Base-by-base conservation (phyloP, 1,140 invertebrate species). In the Tachypleus tridentatus region DNA sequence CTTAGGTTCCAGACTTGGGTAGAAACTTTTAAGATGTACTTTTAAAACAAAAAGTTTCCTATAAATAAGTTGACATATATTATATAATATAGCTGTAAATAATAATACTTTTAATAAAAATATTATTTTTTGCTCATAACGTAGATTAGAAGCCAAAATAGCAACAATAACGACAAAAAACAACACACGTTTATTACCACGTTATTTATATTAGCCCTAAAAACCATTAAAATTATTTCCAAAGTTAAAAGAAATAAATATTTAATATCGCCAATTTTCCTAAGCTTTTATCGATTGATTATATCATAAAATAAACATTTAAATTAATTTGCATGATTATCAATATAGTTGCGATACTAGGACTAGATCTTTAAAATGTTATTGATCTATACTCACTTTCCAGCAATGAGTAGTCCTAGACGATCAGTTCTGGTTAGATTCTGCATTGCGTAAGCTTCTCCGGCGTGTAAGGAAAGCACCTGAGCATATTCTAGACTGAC, bases 371-470 rank as follows among this genome's bases (percentile, higher is more conserved):
- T 61, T n/a, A 61, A 2, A 51, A 5, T 51, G 10, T 50, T 62
- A 59, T 7, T 52, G 49, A 29, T 8, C 4, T 52, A 51, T 11
- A 70, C 74, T 73, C 67, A 79, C 79, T 86, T 91, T 70, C 91
- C 90, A 56, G 83, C 84, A 3, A 93, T 79, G 8, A 93, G 77
- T 0, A 93, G 72, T 0, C 86, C 88, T 0, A 93, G 77, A 67
- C 89, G 79, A 72, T 93, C 89, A 0, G 88, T 92, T 68, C 86
- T 83, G 0, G 89, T 93, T 6, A 93, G 78, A 75, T 89, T 87
- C 77, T 92, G 88, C 79, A 91, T 87, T 5, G 89, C 89, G 72
- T 93, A 93, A 3, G 87, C 86, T 76, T 93, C 91, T 0, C 90
- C 79, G 0, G 89, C 86, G 70, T 92, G 88, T 3, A 92, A 74